Evolutionary conservation across 1,140 invertebrate genomes (phyloP).

Genomic region (Caenorhabditis briggsae): DNA sequence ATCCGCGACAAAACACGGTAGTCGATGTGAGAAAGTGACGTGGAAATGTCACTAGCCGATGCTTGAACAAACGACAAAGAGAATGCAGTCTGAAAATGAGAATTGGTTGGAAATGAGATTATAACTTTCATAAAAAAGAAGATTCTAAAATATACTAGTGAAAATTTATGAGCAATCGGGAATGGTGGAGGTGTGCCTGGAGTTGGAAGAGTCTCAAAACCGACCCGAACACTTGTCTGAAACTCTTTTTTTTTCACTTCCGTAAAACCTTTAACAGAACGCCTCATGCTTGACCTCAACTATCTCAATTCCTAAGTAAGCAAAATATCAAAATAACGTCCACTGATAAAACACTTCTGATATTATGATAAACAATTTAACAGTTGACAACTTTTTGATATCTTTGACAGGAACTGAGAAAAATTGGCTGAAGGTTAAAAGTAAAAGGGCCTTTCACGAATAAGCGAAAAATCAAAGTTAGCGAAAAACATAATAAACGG

Average conservation of each 20-base stretch:
- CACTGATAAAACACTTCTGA: too few species aligned
- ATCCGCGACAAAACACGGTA: constrained; percentile 63
- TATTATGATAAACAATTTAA: too few species aligned
- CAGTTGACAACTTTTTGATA: too few species aligned
- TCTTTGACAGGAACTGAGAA: too few species aligned
- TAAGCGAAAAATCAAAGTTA: background rate
- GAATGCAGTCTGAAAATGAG: constrained; percentile 35
- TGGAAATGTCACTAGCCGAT: constrained; percentile 72
- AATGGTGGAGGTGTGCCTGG: constrained; percentile 41
- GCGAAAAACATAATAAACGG: too few species aligned
- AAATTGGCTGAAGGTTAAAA: too few species aligned
- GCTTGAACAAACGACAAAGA: constrained; percentile 75
- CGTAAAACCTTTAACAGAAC: too few species aligned
- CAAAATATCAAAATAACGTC: too few species aligned
- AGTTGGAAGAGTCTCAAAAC: constrained; percentile 34
- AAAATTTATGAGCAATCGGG: constrained; percentile 67
- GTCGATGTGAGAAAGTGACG: constrained; percentile 63
- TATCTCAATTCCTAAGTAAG: too few species aligned
- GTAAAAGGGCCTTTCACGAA: background rate
- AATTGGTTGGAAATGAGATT: background rate
- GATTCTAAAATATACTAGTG: constrained; percentile 67
- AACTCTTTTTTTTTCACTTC: background rate
- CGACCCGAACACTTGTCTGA: constrained; percentile 13
- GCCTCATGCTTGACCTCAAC: too few species aligned
- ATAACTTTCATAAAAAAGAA: background rate